Evolutionary conservation across 2,888 invertebrate genomes (phyloP), one percentile per base, ranked within the genome.

Genomic region (Helobdella robusta): DNA sequence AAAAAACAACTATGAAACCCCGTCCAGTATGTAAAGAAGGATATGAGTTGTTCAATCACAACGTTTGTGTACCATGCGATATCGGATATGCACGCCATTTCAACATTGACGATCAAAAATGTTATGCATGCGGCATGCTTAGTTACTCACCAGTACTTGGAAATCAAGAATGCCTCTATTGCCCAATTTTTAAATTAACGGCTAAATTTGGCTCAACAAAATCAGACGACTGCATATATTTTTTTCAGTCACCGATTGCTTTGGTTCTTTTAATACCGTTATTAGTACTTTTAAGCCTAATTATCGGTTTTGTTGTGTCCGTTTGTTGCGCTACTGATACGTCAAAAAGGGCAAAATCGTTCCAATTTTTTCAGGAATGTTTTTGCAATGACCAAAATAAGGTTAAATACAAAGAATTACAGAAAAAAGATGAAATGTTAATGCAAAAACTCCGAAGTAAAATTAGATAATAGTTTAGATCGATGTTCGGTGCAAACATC

Each of bases 21-120:
- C 20, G 28, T 3, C 56, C 56, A 30, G 20, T 56, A n/a, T 56
- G 56, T 15, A 30, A 30, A 11, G 56, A 56, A 2, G 56, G 56
- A 4, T 56, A 56, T 30, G 56, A 56, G 28, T n/a, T 56, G 5
- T 56, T 30, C 18, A 56, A 56, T 56, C 25, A 56, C 28, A 56
- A 56, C 3, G 56, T 56, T 30, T 56, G 56, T 28, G 32, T 56
- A n/a, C 56, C 56, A n/a, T 56, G 56, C 32, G 28, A 56, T 56
- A 56, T 5, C 23, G 56, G 56, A 56, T 30, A 20, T 4, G 28
- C 56, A 56, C 28, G 56, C n/a, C 2, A n/a, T 4, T 56, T 56
- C n/a, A 20, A 56, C 32, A 11, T 56, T 56, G 56, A 56, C 28
- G 23, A 30, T 28, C 56, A 56, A 30, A 30, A 30, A 5, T 56